Evolutionary conservation across 1,140 invertebrate species (phyloP), one percentile per base, ranked within the genome.

Genomic region (Pseudomyrmex cubaensis): DNA sequence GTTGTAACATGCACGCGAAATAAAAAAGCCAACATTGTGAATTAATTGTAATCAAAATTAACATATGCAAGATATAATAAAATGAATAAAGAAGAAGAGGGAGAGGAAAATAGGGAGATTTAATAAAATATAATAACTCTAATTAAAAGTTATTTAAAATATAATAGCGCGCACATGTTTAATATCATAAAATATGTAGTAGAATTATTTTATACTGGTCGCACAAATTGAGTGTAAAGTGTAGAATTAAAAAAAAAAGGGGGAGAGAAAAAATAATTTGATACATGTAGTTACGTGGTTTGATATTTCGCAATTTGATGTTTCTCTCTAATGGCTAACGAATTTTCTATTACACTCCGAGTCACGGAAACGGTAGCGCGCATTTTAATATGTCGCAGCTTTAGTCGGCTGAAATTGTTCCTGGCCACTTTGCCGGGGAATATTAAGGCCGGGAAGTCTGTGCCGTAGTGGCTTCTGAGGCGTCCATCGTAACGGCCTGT

Each of bases 401-500:
- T 80, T 70, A 86, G 69, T 66, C 82, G 82, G 35, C 5, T 59
- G 82, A 84, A 87, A 87, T 87, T 87, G 82, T 87, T 85, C 82
- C 64, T 61, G 74, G 85, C 86, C 74, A 87, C 86, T 87, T 87
- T 87, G 74, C 54, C 63, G 74, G 35, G 35, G 85, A 87, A 87
- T 87, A 87, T 87, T 87, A 87, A 87, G 86, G 83, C 85, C 82
- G 64, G 75, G 0, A 20, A 84, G 85, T 84, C 54, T 82, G 73
- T 54, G 59, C 54, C 57, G 9, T 35, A 48, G 74, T 82, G 74
- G 77, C 85, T 87, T 87, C 82, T 87, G 82, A 84, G 86, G 85
- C 75, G 82, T 87, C 85, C 85, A 75, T 84, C 82, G 86, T 70
- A 83, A 87, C 75, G 85, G 85, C 82, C 85, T 87, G 86, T 87